Evolutionary conservation across 2,113 vertebrate genomes (phyloP).

Genomic region (Odontesthes bonariensis): DNA sequence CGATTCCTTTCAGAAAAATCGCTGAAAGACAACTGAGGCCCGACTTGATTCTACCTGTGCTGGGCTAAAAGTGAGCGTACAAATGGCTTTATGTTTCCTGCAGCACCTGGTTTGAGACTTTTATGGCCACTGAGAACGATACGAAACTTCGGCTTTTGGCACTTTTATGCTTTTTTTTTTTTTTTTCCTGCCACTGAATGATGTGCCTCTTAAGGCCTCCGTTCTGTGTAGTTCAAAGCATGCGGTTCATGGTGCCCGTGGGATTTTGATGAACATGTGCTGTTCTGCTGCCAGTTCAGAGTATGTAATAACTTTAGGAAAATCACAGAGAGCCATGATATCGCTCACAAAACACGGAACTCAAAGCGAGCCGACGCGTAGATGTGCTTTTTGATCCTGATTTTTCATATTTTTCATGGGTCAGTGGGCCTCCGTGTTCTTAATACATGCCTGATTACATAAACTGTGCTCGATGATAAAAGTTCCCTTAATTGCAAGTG

Average conservation of each 20-base stretch:
- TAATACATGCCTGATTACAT: slow-evolving; percentile 2
- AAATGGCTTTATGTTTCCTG: slow-evolving; percentile 1
- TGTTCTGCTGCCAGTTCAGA: neutral
- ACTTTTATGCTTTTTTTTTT: neutral
- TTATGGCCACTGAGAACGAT: neutral
- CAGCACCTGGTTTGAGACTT: slow-evolving; percentile 3
- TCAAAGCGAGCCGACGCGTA: neutral
- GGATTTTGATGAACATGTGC: neutral
- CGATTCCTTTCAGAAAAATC: slow-evolving; percentile 29
- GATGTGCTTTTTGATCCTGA: neutral
- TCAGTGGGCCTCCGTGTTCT: neutral
- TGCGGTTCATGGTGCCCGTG: neutral
- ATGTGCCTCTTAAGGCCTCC: slow-evolving; percentile 3
- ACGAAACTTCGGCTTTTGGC: neutral
- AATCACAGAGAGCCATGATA: neutral
- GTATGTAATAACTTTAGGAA: too few species aligned
- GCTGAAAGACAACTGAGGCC: slow-evolving; percentile 12
- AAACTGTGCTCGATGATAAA: neutral
- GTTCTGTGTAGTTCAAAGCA: slow-evolving; percentile 6
- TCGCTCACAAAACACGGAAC: neutral
- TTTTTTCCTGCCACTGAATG: neutral
- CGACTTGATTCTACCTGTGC: slow-evolving; percentile 7
- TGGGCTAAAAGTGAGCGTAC: slow-evolving; percentile 1
- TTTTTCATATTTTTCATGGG: neutral
- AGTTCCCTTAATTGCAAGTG: neutral